Evolutionary conservation across 2,113 vertebrate genomes (phyloP).

Genomic region (Pithys albifrons): DNA sequence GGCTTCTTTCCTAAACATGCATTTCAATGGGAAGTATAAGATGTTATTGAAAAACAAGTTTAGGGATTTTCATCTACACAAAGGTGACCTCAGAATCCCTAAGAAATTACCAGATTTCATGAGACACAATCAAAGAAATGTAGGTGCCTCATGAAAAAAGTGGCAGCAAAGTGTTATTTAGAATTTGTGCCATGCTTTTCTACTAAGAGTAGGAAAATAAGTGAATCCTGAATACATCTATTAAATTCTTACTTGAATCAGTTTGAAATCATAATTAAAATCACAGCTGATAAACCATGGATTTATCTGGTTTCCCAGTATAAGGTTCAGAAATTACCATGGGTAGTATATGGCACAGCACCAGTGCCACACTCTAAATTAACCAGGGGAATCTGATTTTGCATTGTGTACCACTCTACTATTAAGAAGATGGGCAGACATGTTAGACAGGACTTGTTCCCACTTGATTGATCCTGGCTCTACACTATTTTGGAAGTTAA

Average conservation of each 20-base stretch:
- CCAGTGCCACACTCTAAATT: background rate
- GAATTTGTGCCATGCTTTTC: background rate
- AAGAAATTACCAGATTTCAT: background rate
- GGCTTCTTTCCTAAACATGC: background rate
- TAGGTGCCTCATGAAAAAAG: background rate
- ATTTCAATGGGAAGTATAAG: background rate
- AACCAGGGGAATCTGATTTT: background rate
- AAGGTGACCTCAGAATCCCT: background rate
- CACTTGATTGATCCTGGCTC: slow-evolving; percentile 44
- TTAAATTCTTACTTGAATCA: background rate
- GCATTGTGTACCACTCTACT: background rate
- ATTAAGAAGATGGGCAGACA: background rate
- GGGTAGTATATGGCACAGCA: background rate
- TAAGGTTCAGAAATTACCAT: background rate
- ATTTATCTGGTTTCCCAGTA: background rate
- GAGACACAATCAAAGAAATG: background rate
- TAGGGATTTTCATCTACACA: background rate
- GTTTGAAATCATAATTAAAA: background rate
- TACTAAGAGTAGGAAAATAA: background rate
- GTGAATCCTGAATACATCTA: background rate
- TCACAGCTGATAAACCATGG: background rate
- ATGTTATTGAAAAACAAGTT: background rate
- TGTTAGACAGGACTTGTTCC: background rate
- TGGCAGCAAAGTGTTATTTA: background rate
- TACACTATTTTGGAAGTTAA: slow-evolving; percentile 38